These are phyloP conservation scores for Heliconius hermathena DNA, from an alignment of 1,140 invertebrate species.

Conservation along the genomic window DNA sequence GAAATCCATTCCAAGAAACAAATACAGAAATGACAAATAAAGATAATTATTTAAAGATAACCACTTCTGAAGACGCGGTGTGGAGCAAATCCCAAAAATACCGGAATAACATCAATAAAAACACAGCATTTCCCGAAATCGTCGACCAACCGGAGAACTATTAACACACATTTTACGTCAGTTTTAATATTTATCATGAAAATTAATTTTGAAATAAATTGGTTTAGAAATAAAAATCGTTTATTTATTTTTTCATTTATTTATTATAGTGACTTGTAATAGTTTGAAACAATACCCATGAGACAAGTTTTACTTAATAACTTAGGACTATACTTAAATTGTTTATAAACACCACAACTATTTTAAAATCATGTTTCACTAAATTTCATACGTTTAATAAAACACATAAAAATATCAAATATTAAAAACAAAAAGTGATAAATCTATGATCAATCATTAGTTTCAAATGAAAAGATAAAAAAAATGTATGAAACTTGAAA, in stretches of 20 bases:
- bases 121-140: background rate
- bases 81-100: conserved; percentile 42
- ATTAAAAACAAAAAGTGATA: background rate
- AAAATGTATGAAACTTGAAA: too few relatives aligned
- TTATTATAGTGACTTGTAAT: conserved; percentile 5
- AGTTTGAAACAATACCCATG: background rate
- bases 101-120: conserved; percentile 44
- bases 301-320: background rate
- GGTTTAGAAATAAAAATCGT: background rate
- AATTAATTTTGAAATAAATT: background rate
- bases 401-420: background rate
- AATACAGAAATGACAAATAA: conserved; percentile 24
- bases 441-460: too few relatives aligned
- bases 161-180: background rate
- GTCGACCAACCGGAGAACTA: background rate
- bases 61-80: conserved; percentile 53
- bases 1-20: background rate
- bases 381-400: background rate
- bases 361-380: background rate
- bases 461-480: too few relatives aligned
- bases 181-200: background rate
- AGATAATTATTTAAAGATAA: conserved; percentile 58
- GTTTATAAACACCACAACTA: background rate
- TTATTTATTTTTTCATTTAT: background rate
- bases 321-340: background rate